Evolutionary conservation across 2,797 vertebrate genomes (phyloP).

Genomic region (Poeciliopsis presidionis): DNA sequence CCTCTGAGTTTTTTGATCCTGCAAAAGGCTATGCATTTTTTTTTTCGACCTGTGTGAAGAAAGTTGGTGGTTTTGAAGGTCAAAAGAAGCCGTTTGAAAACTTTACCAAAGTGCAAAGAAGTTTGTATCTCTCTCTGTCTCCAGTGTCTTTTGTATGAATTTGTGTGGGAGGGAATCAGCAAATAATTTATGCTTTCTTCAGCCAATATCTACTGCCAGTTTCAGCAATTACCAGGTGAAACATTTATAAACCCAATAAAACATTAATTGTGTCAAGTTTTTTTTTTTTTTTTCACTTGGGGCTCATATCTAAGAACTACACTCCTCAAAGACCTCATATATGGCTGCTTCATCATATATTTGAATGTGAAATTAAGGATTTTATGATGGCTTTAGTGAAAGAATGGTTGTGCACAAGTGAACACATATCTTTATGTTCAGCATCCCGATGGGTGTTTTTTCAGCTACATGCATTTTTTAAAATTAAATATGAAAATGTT

Average conservation of each 20-base stretch:
- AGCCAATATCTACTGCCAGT: constrained; percentile 29
- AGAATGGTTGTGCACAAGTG: neutral
- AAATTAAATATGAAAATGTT: constrained; percentile 11
- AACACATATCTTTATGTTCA: constrained; percentile 3
- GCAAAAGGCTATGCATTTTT: neutral
- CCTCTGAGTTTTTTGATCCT: neutral
- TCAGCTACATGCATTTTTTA: constrained; percentile 15
- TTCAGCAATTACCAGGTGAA: constrained; percentile 39
- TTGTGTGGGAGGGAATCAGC: constrained; percentile 22
- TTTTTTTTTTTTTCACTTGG: constrained; percentile 3
- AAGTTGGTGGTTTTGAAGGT: constrained; percentile 5
- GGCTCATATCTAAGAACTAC: constrained; percentile 22
- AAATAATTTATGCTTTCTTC: constrained; percentile 31
- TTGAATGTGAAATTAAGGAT: neutral
- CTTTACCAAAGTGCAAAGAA: neutral
- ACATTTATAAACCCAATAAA: constrained; percentile 42
- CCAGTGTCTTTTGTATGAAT: constrained; percentile 12
- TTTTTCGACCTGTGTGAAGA: neutral
- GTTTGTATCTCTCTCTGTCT: constrained; percentile 8
- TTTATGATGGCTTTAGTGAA: neutral
- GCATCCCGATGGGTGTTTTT: constrained; percentile 13
- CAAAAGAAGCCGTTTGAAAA: constrained; percentile 23
- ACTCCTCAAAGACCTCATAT: constrained; percentile 23
- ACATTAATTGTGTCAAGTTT: constrained; percentile 18
- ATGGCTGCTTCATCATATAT: neutral